Percentiles rank a stretch among this genome's conserved stretches.
phyloP scores from a whole-genome alignment of 2,113 vertebrate genomes.

The Zapus hudsonius region DNA sequence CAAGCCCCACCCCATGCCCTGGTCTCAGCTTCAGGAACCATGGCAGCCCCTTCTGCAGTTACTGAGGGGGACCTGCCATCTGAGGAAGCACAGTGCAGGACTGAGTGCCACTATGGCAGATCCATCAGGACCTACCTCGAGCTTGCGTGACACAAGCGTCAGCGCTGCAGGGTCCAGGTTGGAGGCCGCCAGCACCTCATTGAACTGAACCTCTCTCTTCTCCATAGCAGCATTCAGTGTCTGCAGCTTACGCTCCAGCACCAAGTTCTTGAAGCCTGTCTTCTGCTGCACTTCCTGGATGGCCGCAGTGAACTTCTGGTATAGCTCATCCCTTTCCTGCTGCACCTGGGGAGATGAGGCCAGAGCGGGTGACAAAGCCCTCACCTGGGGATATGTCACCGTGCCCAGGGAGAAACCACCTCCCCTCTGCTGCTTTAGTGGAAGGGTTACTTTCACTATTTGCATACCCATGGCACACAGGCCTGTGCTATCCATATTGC shows the following conservation, averaged over 20 bases:
- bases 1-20: rapidly evolving
- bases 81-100: not conserved
- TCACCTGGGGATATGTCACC: rapidly evolving
- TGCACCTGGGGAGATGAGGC: conserved; percentile 87
- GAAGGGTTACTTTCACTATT: no score
- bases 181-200: conserved; percentile 86
- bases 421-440: not conserved
- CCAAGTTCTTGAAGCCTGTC: conserved; percentile 86
- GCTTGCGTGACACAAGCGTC: conserved; percentile 84
- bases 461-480: not conserved
- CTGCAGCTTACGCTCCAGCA: conserved; percentile 90
- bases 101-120: not conserved
- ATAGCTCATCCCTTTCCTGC: conserved; percentile 89
- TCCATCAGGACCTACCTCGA: conserved; percentile 87
- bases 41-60: rapidly evolving
- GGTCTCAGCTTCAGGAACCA: not conserved
- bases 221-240: conserved; percentile 84
- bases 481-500: not conserved
- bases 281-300: conserved; percentile 90
- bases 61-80: not conserved
- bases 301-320: conserved; percentile 86
- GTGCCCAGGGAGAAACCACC: not conserved
- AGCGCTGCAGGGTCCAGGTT: conserved; percentile 88
- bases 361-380: not conserved
- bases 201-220: conserved; percentile 91